Base-by-base conservation (phyloP, 1,140 invertebrate genomes). In the Eubasilissa regina region DNA sequence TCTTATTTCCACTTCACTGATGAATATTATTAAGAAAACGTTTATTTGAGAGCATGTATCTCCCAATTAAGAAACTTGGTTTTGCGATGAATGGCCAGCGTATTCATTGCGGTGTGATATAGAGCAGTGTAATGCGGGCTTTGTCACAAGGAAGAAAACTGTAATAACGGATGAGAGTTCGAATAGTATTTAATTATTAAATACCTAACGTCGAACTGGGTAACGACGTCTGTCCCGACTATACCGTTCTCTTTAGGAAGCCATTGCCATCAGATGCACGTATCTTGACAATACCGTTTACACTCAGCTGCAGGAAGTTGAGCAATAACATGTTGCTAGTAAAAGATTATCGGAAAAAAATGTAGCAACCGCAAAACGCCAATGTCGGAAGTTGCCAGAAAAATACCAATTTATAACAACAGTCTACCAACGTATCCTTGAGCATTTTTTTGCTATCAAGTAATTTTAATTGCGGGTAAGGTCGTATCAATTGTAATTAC, bases 331-430 rank as follows among this genome's bases (percentile, higher is more conserved):
- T 21, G 55, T 58, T 58, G 55, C 55, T 10, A 58, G 55, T 12
- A 6, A 58, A 15, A 58, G 15, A 58, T 58, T 58, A 10, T 58
- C 55, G 9, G 55, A 15, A 58, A 44, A 55, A 56, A 17, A n/a
- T 17, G 62, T 43, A 66, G 15, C 25, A 15, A 8, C 21, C 15
- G 35, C n/a, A 44, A 66, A 66, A 66, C 17, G 35, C 15, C 62
- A 66, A 66, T 66, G 62, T 66, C 62, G 43, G 55, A 58, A 66
- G 13, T 51, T 70, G 17, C 51, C 44, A 70, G 17, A 0, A 25
- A 43, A 25, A 64, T 64, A 25, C 10, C 10, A 25, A 62, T 13
- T 12, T 25, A 4, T 25, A 12, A 12, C 7, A 62, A 35, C 60
- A 25, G 35, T 25, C 7, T 58, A 11, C 21, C 19, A n/a, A 9